phyloP scores from a whole-genome alignment of 2,888 invertebrate genomes.

The Colostygia pectinataria region DNA sequence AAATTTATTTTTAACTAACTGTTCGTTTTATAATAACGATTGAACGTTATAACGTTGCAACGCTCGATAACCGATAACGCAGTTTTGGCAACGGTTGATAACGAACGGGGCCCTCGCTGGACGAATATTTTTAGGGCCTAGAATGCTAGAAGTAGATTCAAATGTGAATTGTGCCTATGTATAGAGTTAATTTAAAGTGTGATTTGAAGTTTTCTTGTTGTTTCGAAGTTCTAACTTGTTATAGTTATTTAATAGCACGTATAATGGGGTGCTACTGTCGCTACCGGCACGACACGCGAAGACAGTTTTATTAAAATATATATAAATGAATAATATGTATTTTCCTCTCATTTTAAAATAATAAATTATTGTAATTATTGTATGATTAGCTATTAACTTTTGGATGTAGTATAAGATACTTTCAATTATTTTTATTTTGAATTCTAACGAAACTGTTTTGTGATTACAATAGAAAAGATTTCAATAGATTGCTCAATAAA shows the following conservation, averaged over 20 bases:
- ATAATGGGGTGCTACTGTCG: slow-evolving; percentile 34
- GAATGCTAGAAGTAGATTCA: slow-evolving; percentile 74
- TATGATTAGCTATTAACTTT: slow-evolving; percentile 12
- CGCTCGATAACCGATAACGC: neutral
- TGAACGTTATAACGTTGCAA: too few relatives aligned
- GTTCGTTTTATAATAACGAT: too few relatives aligned
- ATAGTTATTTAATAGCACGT: slow-evolving; percentile 27
- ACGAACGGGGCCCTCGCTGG: slow-evolving; percentile 49
- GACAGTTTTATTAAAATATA: too few relatives aligned
- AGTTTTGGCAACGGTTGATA: slow-evolving; percentile 2
- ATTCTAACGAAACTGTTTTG: slow-evolving; percentile 13
- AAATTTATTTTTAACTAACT: too few relatives aligned
- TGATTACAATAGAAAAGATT: slow-evolving; percentile 19
- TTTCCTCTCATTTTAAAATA: neutral
- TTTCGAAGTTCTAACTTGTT: slow-evolving; percentile 37
- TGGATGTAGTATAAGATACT: slow-evolving; percentile 7
- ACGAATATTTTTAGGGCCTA: slow-evolving; percentile 59
- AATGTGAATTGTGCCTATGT: slow-evolving; percentile 77
- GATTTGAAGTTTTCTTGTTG: slow-evolving; percentile 48
- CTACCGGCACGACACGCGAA: neutral
- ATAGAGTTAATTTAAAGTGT: slow-evolving; percentile 46
- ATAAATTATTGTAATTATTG: slow-evolving; percentile 4
- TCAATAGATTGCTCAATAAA: slow-evolving; percentile 31
- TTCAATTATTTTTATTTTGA: neutral
- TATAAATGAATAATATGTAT: neutral